Conservation (phyloP, 1,140 invertebrate genomes). For the Metopolophium dirhodum region DNA sequence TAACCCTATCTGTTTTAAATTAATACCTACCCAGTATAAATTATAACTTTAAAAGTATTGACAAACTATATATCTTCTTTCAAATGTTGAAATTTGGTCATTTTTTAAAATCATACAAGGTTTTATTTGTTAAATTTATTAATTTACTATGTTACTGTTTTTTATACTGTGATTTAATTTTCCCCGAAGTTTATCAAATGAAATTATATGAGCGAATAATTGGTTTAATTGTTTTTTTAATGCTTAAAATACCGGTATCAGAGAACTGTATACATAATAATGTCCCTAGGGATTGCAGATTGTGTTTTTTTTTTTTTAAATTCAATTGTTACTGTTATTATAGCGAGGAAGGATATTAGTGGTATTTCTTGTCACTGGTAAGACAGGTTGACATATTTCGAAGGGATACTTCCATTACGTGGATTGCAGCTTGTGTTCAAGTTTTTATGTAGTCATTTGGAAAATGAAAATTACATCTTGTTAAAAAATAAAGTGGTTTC, state of each 20-base stretch:
- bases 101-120: not conserved
- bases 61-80: not conserved
- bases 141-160: not conserved
- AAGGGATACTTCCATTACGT: not conserved
- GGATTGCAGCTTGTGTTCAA: not conserved
- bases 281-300: not conserved
- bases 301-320: not conserved
- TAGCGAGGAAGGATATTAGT: not conserved
- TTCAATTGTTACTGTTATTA: not conserved
- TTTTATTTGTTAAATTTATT: not conserved
- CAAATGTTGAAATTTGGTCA: not conserved
- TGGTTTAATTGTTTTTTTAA: slow-evolving; percentile 5
- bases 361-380: not conserved
- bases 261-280: not conserved
- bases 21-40: not conserved
- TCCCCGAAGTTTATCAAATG: not conserved
- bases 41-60: not conserved
- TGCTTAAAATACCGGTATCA: not conserved
- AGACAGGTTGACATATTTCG: not conserved
- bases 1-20: not conserved
- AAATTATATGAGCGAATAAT: not conserved
- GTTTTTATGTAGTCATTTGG: not conserved
- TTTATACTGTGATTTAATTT: not conserved
- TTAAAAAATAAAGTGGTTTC: not conserved
- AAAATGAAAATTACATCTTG: not conserved